phyloP scores from a whole-genome alignment of 2,888 invertebrate species.

The Hipparchia semele region DNA sequence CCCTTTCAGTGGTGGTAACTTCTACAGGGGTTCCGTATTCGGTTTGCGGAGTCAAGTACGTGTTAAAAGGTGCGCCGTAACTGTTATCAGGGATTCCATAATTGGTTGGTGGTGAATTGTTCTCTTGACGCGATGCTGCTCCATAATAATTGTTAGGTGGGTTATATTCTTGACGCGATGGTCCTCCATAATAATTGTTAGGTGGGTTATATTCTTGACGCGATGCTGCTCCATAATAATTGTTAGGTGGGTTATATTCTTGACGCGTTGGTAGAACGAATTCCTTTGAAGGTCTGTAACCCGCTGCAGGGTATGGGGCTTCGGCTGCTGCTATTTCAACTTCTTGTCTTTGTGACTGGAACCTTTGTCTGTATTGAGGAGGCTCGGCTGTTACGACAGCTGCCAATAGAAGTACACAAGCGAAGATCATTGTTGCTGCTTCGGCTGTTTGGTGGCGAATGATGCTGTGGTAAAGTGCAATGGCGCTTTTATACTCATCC shows the following conservation, averaged over 20 bases:
- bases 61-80: conserved; percentile 69
- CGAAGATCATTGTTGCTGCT: conserved; percentile 65
- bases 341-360: conserved; percentile 63
- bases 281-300: conserved; percentile 62
- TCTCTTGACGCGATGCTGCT: conserved; percentile 52
- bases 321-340: conserved; percentile 52
- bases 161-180: conserved; percentile 59
- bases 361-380: conserved; percentile 60
- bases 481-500: conserved; percentile 66
- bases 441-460: conserved; percentile 65
- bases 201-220: conserved; percentile 62
- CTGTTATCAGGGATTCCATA: conserved; percentile 49
- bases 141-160: conserved; percentile 47
- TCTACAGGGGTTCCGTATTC: conserved; percentile 60
- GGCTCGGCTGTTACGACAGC: conserved; percentile 67
- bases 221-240: conserved; percentile 8
- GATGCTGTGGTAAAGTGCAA: conserved; percentile 59
- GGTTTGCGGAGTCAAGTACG: conserved; percentile 60
- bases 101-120: conserved; percentile 51
- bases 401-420: conserved; percentile 61
- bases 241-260: conserved; percentile 54
- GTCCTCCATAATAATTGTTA: conserved; percentile 45
- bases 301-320: conserved; percentile 70
- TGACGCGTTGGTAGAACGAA: conserved; percentile 69
- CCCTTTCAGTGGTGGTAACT: conserved; percentile 39